Percentiles rank a stretch among this genome's conserved stretches.
These are phyloP conservation scores for Eilema depressum DNA, from an alignment of 2,888 invertebrate genomes.

Conservation along the genomic window DNA sequence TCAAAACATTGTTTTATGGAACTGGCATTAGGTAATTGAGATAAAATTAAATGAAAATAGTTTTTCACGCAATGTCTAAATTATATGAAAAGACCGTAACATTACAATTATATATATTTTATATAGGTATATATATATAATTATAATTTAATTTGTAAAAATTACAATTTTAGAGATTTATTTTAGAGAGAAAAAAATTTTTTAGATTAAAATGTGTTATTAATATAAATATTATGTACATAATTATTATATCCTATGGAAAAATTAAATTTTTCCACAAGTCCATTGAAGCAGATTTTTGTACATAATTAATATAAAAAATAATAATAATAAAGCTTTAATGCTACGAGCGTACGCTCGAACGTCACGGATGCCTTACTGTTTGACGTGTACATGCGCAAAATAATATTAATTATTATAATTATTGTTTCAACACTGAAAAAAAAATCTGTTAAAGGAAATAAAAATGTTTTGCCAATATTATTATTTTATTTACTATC, in stretches of 20 bases:
- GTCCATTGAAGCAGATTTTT: constrained; percentile 45
- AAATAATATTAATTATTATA: constrained; percentile 36
- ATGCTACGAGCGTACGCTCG: constrained; percentile 48
- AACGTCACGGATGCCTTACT: constrained; percentile 50
- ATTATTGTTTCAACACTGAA: constrained; percentile 44
- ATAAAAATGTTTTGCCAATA: constrained; percentile 45
- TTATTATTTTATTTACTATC: constrained; percentile 21
- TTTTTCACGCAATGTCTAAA: no score
- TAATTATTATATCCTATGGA: neutral
- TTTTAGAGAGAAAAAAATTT: no score
- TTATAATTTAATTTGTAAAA: neutral
- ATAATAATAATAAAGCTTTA: constrained; percentile 39
- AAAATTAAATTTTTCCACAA: constrained; percentile 23
- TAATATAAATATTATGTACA: neutral
- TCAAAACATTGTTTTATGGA: no score
- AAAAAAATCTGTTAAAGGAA: constrained; percentile 32
- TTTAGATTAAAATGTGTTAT: neutral
- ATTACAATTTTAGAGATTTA: neutral
- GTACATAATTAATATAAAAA: constrained; percentile 28
- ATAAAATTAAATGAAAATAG: no score
- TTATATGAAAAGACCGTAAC: no score
- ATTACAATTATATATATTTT: no score
- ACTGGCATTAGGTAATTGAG: no score
- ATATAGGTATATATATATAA: neutral
- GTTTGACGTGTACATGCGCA: constrained; percentile 49